These are phyloP conservation scores for Salvelinus fontinalis DNA, from an alignment of 2,113 vertebrate genomes.

Conservation along the genomic window DNA sequence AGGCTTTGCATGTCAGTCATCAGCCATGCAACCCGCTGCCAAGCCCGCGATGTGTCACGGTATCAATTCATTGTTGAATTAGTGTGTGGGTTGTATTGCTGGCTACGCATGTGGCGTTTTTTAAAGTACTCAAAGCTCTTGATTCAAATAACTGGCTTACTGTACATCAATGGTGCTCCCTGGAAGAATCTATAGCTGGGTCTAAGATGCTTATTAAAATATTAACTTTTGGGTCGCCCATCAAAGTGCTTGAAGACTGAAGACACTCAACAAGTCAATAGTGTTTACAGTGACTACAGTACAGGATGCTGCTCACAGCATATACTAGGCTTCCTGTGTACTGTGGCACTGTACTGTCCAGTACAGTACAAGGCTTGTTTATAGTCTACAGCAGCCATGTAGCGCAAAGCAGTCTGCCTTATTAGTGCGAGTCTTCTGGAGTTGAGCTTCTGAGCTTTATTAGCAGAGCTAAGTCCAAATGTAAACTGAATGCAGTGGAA, in stretches of 20 bases:
- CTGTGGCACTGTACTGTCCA: background rate
- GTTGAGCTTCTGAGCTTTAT: background rate
- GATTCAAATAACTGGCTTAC: background rate
- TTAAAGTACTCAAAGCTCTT: background rate
- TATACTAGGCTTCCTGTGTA: background rate
- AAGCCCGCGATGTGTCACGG: slow-evolving; percentile 18
- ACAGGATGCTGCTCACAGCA: background rate
- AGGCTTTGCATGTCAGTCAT: slow-evolving; percentile 30
- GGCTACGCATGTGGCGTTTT: background rate
- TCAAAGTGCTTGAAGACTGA: too few species aligned
- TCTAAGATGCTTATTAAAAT: slow-evolving; percentile 7
- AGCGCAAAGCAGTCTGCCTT: background rate
- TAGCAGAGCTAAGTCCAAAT: slow-evolving; percentile 33
- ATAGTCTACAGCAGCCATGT: background rate
- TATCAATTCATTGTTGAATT: slow-evolving; percentile 2
- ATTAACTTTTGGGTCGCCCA: slow-evolving; percentile 2
- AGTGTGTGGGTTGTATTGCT: background rate
- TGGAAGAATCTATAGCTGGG: background rate
- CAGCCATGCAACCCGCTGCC: slow-evolving; percentile 3
- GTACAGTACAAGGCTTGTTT: background rate
- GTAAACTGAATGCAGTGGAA: slow-evolving; percentile 36
- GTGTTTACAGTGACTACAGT: background rate
- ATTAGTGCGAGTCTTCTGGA: background rate
- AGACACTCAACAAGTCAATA: background rate
- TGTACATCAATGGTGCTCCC: background rate